Percentiles rank a stretch among this genome's conserved stretches.
Conservation (phyloP, 1,140 invertebrate species). For the Aphelinus certus region DNA sequence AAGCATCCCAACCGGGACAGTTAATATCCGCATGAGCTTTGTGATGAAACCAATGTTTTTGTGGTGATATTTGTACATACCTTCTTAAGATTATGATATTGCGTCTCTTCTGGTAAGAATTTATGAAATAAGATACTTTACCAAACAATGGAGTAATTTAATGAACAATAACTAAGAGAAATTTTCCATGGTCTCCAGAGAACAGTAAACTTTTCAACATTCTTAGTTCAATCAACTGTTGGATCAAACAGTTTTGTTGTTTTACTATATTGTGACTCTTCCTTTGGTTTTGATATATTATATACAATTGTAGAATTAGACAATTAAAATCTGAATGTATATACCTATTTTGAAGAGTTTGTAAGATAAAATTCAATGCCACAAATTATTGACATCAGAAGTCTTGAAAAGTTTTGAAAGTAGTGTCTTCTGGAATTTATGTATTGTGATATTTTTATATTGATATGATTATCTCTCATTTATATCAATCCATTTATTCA, state of each 20-base stretch:
- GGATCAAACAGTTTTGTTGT: slow-evolving; percentile 22
- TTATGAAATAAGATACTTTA: not conserved
- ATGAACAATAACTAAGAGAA: slow-evolving; percentile 16
- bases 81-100: slow-evolving; percentile 51
- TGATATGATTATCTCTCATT: not conserved
- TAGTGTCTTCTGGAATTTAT: slow-evolving; percentile 24
- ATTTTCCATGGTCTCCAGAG: slow-evolving; percentile 23
- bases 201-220: slow-evolving; percentile 40
- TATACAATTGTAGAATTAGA: slow-evolving; percentile 42
- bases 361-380: slow-evolving; percentile 14
- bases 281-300: slow-evolving; percentile 56
- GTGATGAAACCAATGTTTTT: slow-evolving; percentile 52
- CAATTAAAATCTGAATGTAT: slow-evolving; percentile 18
- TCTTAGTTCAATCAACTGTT: slow-evolving; percentile 23
- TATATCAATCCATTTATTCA: slow-evolving; percentile 1
- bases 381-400: slow-evolving; percentile 21
- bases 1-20: slow-evolving; percentile 72
- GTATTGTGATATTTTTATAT: slow-evolving; percentile 36
- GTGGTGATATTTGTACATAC: slow-evolving; percentile 56
- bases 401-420: slow-evolving; percentile 13
- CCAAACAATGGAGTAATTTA: not conserved
- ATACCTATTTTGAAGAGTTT: slow-evolving; percentile 11
- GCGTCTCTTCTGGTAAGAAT: slow-evolving; percentile 43
- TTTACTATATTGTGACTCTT: slow-evolving; percentile 36
- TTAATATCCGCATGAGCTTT: slow-evolving; percentile 63